Conservation (phyloP, 2,888 invertebrate genomes). For the Eumerus sabulonum region DNA sequence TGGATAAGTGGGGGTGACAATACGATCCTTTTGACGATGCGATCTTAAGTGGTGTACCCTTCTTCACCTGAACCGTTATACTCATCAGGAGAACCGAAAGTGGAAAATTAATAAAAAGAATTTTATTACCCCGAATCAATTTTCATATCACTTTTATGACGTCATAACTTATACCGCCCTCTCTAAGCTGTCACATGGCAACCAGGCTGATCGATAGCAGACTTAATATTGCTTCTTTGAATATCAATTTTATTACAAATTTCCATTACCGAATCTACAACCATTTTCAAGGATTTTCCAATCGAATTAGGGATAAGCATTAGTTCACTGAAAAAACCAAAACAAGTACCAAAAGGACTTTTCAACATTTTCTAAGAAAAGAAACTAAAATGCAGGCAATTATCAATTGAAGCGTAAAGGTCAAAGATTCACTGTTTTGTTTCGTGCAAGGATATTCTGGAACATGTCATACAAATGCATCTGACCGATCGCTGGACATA, state of each 20-base stretch:
- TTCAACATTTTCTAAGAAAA: neutral
- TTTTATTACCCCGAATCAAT: conserved; percentile 33
- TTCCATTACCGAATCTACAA: conserved; percentile 54
- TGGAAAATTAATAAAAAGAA: neutral
- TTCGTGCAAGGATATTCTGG: conserved; percentile 51
- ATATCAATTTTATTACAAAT: conserved; percentile 63
- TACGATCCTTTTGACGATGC: neutral
- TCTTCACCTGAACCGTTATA: conserved; percentile 42
- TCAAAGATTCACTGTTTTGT: conserved; percentile 63
- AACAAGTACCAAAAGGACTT: conserved; percentile 4
- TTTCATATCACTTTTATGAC: conserved; percentile 64
- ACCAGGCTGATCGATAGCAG: conserved; percentile 1
- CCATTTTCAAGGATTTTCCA: conserved; percentile 28
- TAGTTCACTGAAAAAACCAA: conserved; percentile 8
- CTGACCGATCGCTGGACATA: conserved; percentile 33
- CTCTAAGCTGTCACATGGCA: conserved; percentile 56
- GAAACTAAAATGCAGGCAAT: conserved; percentile 23
- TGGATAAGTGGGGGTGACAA: conserved; percentile 46
- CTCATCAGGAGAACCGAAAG: conserved; percentile 1
- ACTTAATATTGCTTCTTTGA: neutral
- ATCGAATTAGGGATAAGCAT: conserved; percentile 3
- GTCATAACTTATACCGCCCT: conserved; percentile 58
- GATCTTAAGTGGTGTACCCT: conserved; percentile 36
- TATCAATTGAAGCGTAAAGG: conserved; percentile 63
- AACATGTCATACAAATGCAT: conserved; percentile 22